Evolutionary conservation across 2,797 vertebrate genomes (phyloP).

Genomic region (Coccyzus lansbergi): DNA sequence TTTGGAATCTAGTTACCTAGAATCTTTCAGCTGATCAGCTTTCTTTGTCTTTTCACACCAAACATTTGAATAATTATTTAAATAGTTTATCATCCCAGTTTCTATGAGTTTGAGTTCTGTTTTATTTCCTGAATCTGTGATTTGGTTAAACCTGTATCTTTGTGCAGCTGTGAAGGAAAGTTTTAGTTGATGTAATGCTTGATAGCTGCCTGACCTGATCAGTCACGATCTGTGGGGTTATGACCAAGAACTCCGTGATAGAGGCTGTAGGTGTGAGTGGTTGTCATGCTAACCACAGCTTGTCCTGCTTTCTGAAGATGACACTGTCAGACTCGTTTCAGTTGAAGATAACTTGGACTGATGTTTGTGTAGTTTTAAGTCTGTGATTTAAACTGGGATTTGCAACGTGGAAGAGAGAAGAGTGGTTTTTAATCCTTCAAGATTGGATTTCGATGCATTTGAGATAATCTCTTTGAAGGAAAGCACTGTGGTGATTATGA

Average conservation of each 20-base stretch:
- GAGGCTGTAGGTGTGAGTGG: not conserved
- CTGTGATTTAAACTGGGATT: slow-evolving; percentile 1
- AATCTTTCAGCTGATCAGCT: not conserved
- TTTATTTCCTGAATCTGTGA: not conserved
- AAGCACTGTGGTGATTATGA: not conserved
- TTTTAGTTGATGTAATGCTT: not conserved
- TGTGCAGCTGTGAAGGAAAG: not conserved
- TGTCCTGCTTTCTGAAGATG: not conserved
- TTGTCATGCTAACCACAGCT: not conserved
- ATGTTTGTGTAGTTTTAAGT: not conserved
- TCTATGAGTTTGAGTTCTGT: not conserved
- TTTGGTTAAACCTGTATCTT: not conserved
- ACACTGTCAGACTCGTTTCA: not conserved
- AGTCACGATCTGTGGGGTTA: not conserved
- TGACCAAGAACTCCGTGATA: not conserved
- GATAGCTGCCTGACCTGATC: not conserved
- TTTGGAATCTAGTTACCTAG: not conserved
- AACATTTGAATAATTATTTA: not conserved
- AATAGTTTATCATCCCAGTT: not conserved
- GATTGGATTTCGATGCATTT: not conserved
- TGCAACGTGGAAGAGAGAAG: not conserved
- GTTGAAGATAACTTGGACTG: not conserved
- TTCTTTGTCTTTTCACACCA: not conserved
- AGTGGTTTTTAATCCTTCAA: slow-evolving; percentile 26
- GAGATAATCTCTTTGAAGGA: not conserved